Base-by-base conservation (phyloP, 2,797 vertebrate species). In the Xerus rutilus region DNA sequence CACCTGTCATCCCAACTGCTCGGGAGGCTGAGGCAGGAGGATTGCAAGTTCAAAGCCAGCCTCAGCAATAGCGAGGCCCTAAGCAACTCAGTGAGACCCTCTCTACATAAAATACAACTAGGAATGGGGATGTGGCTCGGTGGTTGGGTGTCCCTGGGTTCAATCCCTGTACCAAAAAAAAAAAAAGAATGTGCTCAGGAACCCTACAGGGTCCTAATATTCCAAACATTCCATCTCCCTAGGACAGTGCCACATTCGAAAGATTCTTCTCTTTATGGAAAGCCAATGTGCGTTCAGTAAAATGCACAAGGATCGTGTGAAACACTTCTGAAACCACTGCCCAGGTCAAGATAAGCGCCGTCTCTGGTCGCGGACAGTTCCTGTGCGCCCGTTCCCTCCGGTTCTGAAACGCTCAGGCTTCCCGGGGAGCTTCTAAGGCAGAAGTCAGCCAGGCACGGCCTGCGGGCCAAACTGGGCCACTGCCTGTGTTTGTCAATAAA, bases 401-500 rank as follows among this genome's bases (percentile, higher is more conserved):
- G 43, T 89, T 43, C n/a, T 70, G 72, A 81, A 43, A 57, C 15
- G 7, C n/a, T 81, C 70, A 25, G 9, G 14, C 17, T 35, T 49
- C 77, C 85, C 13, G 32, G 74, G 52, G 78, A 25, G 39, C 25
- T 11, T 6, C 39, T 15, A 17, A 67, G 74, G 28, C 3, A 8
- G 18, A 28, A 57, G 12, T 35, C 64, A 32, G 93, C 65, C 15
- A 67, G 47, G 47, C 7, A 20, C 0, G 30, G 39, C n/a, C 9
- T 0, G 0, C 5, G n/a, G 86, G 69, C 65, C 8, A 32, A 83
- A 64, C 43, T 52, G 0, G 8, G 25, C 20, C 39, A 4, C 20
- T 43, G 43, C 67, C 39, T 94, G 21, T 52, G 35, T 81, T 72
- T 70, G 28, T 91, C 32, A 84, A 87, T 94, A 94, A 94, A 91